These are phyloP conservation scores for Tolypeutes matacus DNA, from an alignment of 2,797 vertebrate genomes.

Conservation along the genomic window DNA sequence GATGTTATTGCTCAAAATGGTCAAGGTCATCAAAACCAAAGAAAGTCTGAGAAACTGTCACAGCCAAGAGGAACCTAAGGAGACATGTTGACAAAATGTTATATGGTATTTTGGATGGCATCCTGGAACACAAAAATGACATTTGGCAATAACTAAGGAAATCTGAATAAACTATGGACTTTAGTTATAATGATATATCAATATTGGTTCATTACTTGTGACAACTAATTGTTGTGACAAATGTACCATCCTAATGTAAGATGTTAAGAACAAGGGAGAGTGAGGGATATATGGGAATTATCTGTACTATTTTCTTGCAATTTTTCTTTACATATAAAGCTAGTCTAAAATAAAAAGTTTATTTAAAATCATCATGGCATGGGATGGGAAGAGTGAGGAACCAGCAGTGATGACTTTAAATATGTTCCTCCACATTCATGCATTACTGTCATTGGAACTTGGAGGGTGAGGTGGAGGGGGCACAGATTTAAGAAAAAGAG, in stretches of 20 bases:
- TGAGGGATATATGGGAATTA: neutral
- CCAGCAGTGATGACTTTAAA: neutral
- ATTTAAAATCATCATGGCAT: neutral
- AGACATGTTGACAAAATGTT: neutral
- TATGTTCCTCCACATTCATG: rapidly evolving
- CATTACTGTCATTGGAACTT: neutral
- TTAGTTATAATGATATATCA: neutral
- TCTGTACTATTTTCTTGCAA: neutral
- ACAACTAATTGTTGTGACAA: neutral
- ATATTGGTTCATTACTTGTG: neutral
- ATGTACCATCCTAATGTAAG: rapidly evolving
- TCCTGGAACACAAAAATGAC: neutral
- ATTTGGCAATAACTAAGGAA: neutral
- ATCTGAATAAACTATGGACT: neutral
- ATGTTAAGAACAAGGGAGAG: neutral
- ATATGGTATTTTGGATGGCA: neutral
- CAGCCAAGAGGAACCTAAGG: neutral
- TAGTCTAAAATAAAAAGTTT: neutral
- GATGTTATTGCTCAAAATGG: neutral
- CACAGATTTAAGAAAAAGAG: neutral
- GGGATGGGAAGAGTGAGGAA: neutral
- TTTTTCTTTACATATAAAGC: neutral
- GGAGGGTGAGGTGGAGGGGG: neutral
- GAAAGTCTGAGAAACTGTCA: neutral
- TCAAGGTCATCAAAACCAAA: neutral